Evolutionary conservation across 2,888 invertebrate genomes (phyloP).

Genomic region (Idaea straminata): DNA sequence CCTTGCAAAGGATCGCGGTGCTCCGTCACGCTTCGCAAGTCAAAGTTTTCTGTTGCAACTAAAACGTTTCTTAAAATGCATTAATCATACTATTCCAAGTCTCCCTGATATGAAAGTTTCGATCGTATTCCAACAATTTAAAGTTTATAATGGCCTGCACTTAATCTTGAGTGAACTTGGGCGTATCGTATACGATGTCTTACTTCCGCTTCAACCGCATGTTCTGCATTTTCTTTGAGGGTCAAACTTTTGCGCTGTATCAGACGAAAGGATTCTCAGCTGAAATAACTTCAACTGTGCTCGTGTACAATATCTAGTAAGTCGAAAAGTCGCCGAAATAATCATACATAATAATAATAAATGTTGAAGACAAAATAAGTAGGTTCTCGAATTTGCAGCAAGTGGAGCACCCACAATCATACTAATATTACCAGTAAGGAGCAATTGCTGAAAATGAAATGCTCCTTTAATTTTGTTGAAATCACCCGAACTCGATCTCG

Average conservation of each 20-base stretch:
- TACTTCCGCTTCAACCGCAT: slow-evolving; percentile 37
- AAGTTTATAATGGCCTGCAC: slow-evolving; percentile 46
- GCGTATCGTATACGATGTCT: slow-evolving; percentile 48
- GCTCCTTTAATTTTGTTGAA: slow-evolving; percentile 73
- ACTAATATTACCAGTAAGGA: slow-evolving; percentile 68
- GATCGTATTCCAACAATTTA: slow-evolving; percentile 46
- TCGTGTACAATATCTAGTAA: slow-evolving; percentile 9
- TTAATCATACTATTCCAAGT: slow-evolving; percentile 59
- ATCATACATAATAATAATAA: slow-evolving; percentile 61
- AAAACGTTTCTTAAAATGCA: slow-evolving; percentile 67
- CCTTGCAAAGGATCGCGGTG: slow-evolving; percentile 41
- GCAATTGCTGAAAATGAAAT: slow-evolving; percentile 68
- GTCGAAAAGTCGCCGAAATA: slow-evolving; percentile 42
- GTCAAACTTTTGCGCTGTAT: slow-evolving; percentile 23
- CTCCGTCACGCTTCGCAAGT: slow-evolving; percentile 56
- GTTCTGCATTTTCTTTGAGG: slow-evolving; percentile 56
- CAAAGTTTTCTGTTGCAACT: slow-evolving; percentile 64
- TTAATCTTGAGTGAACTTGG: slow-evolving; percentile 49
- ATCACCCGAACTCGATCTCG: slow-evolving; percentile 67
- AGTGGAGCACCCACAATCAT: slow-evolving; percentile 60
- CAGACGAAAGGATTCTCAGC: slow-evolving; percentile 13
- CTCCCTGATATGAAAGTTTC: slow-evolving; percentile 44
- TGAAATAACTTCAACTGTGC: slow-evolving; percentile 8
- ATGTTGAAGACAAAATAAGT: slow-evolving; percentile 55
- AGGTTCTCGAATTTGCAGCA: slow-evolving; percentile 48